A percentile compares a stretch with the other conserved stretches of the same genome.
These are phyloP conservation scores for Dendrocincla fuliginosa DNA, from an alignment of 2,797 vertebrate species.

Conservation along the genomic window DNA sequence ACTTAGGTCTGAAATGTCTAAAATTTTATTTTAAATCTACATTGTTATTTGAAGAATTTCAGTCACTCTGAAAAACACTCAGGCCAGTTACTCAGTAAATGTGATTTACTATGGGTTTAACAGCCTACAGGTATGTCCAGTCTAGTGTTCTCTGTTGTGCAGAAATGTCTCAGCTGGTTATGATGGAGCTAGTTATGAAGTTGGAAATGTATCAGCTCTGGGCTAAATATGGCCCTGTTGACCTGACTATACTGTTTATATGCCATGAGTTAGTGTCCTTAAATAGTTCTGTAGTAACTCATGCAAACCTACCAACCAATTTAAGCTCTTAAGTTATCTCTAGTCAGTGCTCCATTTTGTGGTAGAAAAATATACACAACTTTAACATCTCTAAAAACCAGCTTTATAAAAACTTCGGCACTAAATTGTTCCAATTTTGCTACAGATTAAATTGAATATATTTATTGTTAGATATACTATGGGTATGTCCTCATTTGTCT, in stretches of 20 bases:
- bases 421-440: neutral
- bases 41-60: neutral
- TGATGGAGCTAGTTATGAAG: neutral
- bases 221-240: neutral
- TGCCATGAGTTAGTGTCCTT: neutral
- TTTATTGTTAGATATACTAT: neutral
- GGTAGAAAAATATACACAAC: neutral
- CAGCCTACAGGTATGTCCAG: neutral
- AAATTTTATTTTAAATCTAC: neutral
- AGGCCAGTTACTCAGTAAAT: neutral
- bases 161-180: conserved; percentile 1
- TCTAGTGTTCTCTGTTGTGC: neutral
- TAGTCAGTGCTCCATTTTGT: neutral
- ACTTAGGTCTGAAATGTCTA: neutral
- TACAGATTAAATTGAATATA: neutral
- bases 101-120: neutral
- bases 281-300: neutral
- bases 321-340: neutral
- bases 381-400: neutral
- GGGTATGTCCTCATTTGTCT: neutral
- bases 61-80: neutral
- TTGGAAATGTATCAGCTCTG: neutral
- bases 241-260: neutral
- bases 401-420: neutral
- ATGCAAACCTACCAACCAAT: neutral